Conservation (phyloP, 2,113 vertebrate genomes). For the Cnemophilus loriae region DNA sequence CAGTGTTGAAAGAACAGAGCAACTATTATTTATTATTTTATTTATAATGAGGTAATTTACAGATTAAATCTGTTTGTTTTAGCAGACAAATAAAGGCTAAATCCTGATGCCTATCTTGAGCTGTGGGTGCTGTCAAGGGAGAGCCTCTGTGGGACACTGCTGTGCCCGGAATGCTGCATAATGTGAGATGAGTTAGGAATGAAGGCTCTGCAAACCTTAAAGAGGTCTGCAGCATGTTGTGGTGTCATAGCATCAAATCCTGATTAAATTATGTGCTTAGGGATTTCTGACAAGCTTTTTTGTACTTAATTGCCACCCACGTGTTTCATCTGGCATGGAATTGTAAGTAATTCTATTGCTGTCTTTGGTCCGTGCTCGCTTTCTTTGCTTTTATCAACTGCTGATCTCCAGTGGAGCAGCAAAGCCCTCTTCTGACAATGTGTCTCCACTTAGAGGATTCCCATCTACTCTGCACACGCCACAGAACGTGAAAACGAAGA, state of each 20-base stretch:
- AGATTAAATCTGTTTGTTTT: not conserved
- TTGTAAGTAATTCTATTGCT: not conserved
- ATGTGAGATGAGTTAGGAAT: not conserved
- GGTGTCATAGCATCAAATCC: constrained; percentile 29
- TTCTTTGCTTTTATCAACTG: not conserved
- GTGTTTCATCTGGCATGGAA: not conserved
- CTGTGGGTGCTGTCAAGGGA: not conserved
- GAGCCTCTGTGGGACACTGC: not conserved
- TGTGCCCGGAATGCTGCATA: not conserved
- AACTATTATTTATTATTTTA: not conserved
- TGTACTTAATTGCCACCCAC: not conserved
- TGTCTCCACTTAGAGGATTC: not conserved
- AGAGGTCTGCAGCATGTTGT: not conserved
- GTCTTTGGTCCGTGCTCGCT: not conserved
- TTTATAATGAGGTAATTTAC: not conserved
- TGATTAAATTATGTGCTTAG: constrained; percentile 12
- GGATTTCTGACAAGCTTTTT: constrained; percentile 29
- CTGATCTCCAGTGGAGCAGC: not conserved
- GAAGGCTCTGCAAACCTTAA: not conserved
- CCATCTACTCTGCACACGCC: not conserved
- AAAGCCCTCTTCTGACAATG: not conserved
- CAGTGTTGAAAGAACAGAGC: not conserved
- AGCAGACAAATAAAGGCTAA: not conserved
- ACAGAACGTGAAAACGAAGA: not conserved
- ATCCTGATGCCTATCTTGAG: not conserved